Base-by-base conservation (phyloP, 1,140 invertebrate species). In the Pogonomyrmex californicus region DNA sequence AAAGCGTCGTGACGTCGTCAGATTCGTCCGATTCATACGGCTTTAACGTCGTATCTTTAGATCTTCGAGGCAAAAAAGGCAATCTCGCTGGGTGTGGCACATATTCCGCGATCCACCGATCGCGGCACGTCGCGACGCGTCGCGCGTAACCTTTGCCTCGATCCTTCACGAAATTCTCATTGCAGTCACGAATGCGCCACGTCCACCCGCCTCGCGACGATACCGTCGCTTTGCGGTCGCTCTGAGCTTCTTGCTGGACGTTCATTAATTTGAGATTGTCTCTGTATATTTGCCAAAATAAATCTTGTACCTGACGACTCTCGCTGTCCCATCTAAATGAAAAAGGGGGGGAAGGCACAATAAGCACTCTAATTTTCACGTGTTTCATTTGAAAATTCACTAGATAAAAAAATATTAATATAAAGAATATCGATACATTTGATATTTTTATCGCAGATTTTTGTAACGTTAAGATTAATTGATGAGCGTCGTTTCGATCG, bases 121-220 rank as follows among this genome's bases (percentile, higher is more conserved):
- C 54, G 12, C n/a, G 12, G 33, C 4, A 12, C 2, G 14, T 33
- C 38, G 54, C 54, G 54, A 60, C 54, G 36, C 54, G 23, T 36
- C 71, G 51, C n/a, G 38, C 38, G 54, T 75, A 60, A 76, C 54
- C 54, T 60, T 76, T 76, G 54, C 38, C 54, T 60, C 73, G 38
- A 76, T 76, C 73, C 36, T 30, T 30, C 23, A 23, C 36, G 23
- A 44, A 76, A 76, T 76, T 60, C 7, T 76, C n/a, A 60, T 60
- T 60, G 73, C 23, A 60, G 54, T 76, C 73, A 76, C 73, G 73
- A 76, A 33, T 33, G 73, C 38, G 51, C n/a, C 54, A 58, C 73
- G 54, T 41, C 47, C 47, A 17, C 44, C 47, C 33, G 49, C 47
- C 7, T 73, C 38, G 54, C 36, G 36, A 58, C n/a, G 71, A 75